These are phyloP conservation scores for Hirtodrosophila alboralis DNA, from an alignment of 2,888 invertebrate species.

Conservation along the genomic window DNA sequence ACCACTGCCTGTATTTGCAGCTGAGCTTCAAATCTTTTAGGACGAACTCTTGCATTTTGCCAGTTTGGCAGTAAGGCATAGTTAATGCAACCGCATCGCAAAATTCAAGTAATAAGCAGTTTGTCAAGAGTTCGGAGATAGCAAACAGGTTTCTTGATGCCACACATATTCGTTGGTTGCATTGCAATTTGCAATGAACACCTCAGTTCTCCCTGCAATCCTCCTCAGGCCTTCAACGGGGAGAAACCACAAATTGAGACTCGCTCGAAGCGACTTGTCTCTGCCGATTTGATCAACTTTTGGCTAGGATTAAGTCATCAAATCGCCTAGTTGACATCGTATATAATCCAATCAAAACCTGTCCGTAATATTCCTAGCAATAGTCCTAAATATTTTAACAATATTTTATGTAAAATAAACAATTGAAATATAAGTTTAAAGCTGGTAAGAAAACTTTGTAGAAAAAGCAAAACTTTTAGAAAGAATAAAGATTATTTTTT, in stretches of 20 bases:
- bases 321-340: too few relatives aligned
- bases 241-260: slow-evolving; percentile 20
- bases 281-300: slow-evolving; percentile 8
- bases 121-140: slow-evolving; percentile 10
- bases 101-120: slow-evolving; percentile 35
- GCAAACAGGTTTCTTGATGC: slow-evolving; percentile 37
- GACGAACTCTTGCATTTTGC: slow-evolving; percentile 27
- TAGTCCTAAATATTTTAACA: too few relatives aligned
- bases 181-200: slow-evolving; percentile 28
- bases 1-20: slow-evolving; percentile 17
- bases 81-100: slow-evolving; percentile 28
- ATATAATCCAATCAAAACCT: too few relatives aligned
- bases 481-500: too few relatives aligned
- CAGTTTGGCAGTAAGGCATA: slow-evolving; percentile 30
- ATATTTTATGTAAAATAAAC: too few relatives aligned
- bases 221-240: not conserved
- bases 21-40: slow-evolving; percentile 50
- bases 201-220: not conserved
- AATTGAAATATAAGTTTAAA: too few relatives aligned
- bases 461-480: too few relatives aligned
- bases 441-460: too few relatives aligned
- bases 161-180: slow-evolving; percentile 26
- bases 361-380: too few relatives aligned
- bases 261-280: slow-evolving; percentile 16
- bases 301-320: slow-evolving; percentile 17